Conservation (phyloP, 2,113 vertebrate genomes). For the Neodon shergylaensis region DNA sequence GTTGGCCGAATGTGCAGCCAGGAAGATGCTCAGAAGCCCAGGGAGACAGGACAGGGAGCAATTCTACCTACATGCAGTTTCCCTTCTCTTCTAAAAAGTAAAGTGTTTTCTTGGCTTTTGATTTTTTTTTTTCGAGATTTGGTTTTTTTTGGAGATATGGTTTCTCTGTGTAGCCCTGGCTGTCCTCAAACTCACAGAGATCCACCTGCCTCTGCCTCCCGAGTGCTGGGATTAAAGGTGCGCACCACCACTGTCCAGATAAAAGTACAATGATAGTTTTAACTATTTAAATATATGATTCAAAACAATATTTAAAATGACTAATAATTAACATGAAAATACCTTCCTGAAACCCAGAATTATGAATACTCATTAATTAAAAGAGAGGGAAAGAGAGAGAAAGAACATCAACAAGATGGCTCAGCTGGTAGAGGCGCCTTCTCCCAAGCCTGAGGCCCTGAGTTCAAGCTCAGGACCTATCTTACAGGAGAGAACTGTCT, state of each 20-base stretch:
- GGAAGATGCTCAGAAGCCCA: background rate
- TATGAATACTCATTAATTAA: no score
- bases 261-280: background rate
- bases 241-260: no score
- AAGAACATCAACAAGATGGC: background rate
- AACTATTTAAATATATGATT: constrained; percentile 16
- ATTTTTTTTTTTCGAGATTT: no score
- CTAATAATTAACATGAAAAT: background rate
- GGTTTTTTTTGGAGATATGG: no score
- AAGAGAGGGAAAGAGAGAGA: background rate
- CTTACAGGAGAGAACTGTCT: background rate
- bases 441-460: background rate
- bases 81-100: constrained; percentile 12
- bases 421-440: no score
- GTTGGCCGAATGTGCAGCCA: constrained; percentile 5
- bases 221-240: no score
- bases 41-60: background rate
- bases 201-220: no score
- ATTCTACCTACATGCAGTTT: constrained; percentile 7
- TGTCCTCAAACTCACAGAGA: no score
- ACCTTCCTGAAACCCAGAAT: background rate
- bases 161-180: no score
- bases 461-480: background rate
- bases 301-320: background rate
- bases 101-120: background rate